Evolutionary conservation across 2,888 invertebrate genomes (phyloP).

Genomic region (Pristionchus mayeri): DNA sequence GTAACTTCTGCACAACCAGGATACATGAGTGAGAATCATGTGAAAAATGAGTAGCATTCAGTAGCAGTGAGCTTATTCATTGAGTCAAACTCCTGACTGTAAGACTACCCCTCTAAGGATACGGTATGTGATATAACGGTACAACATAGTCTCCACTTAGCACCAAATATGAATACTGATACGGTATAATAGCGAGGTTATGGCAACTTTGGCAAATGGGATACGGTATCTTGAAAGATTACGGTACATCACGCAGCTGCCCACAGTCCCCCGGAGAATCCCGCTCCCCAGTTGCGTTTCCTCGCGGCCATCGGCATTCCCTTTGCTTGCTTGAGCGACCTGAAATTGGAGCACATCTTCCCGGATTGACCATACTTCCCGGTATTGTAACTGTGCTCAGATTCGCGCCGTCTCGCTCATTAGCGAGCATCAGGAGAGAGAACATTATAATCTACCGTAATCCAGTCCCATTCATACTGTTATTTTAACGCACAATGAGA

Average conservation of each 20-base stretch:
- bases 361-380: too few species aligned
- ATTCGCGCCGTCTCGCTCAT: too few species aligned
- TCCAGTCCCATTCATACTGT: too few species aligned
- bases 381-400: too few species aligned
- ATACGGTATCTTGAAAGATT: background rate
- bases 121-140: background rate
- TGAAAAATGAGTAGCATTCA: background rate
- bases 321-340: conserved; percentile 23
- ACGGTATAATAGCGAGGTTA: background rate
- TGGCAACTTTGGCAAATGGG: background rate
- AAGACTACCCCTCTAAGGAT: background rate
- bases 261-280: conserved; percentile 67
- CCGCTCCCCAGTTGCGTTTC: conserved; percentile 64
- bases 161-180: background rate
- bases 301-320: conserved; percentile 25
- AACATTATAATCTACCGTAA: too few species aligned
- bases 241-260: conserved; percentile 59
- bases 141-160: too few species aligned
- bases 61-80: background rate
- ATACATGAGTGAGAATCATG: background rate
- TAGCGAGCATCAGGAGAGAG: too few species aligned
- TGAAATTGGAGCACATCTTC: too few species aligned
- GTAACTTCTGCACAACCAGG: background rate
- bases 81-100: conserved; percentile 4
- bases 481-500: too few species aligned